Conservation (phyloP, 2,113 vertebrate genomes). For the Piaya cayana region DNA sequence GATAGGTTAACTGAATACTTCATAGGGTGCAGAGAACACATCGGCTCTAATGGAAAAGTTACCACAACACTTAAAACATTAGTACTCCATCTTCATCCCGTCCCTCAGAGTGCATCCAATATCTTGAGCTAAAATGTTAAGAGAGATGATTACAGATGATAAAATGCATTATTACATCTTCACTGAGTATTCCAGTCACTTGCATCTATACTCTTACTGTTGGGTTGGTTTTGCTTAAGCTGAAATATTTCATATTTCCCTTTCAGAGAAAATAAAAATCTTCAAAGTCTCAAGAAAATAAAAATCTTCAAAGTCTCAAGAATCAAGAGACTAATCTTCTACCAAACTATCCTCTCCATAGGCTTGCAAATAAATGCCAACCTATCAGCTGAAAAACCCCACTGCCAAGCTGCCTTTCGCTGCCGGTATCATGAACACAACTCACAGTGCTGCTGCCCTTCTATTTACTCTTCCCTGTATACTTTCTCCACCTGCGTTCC, state of each 20-base stretch:
- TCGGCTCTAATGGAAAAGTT: not conserved
- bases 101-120: not conserved
- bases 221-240: not conserved
- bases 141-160: not conserved
- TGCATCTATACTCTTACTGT: not conserved
- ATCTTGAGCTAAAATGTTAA: not conserved
- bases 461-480: not conserved
- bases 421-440: accelerated
- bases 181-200: not conserved
- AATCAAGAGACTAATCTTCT: not conserved
- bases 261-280: not conserved
- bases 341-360: not conserved
- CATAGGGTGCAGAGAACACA: not conserved
- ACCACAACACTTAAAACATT: not conserved
- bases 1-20: not conserved
- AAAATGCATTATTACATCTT: not conserved
- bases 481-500: not conserved
- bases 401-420: not conserved
- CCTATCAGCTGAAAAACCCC: not conserved
- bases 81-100: not conserved
- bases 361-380: not conserved
- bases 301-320: not conserved
- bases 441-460: not conserved
- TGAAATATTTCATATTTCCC: not conserved
- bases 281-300: not conserved